Evolutionary conservation across 2,888 invertebrate species (phyloP), one percentile per base, ranked within the genome.

Genomic region (Diachrysia chrysitis): DNA sequence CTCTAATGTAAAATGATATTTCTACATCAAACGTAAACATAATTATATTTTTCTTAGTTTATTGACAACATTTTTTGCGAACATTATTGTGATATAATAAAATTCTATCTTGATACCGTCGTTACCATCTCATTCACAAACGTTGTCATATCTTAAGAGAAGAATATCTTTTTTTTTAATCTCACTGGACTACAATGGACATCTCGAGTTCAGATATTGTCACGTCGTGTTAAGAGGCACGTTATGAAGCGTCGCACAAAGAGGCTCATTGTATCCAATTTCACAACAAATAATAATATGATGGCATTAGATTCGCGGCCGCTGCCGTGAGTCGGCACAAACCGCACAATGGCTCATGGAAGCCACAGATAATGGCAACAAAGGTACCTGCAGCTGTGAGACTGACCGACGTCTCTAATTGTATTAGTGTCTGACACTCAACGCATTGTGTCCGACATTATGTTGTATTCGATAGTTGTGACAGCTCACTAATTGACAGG

Each of bases 401-500:
- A 69, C 70, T 85, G 88, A 85, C 87, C 85, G 80, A 66, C 70
- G 72, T 84, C 83, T 82, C 64, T 87, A 85, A 88, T 87, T 84
- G 84, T 87, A 78, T 84, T 83, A 84, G 74, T 71, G 74, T 58
- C 51, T 9, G 53, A 56, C 63, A 54, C 56, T 70, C 53, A 37
- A 21, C 66, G 76, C 73, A 69, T 78, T 80, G 78, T 70, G 71
- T 68, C 68, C 72, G 78, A 71, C 83, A 84, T 85, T 85, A 85
- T 75, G 59, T 57, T 68, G 37, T 12, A 63, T 69, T 63, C 57
- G 77, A 63, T 55, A 60, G 76, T 79, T 82, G 81, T 87, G 89
- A 89, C 90, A 89, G 87, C 84, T 79, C 86, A 55, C 77, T 90
- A 88, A 90, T 85, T 88, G 90, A 89, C 91, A 90, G 89, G 85